Evolutionary conservation across 2,888 invertebrate species (phyloP).

Genomic region (Neuroscelio doddi): DNA sequence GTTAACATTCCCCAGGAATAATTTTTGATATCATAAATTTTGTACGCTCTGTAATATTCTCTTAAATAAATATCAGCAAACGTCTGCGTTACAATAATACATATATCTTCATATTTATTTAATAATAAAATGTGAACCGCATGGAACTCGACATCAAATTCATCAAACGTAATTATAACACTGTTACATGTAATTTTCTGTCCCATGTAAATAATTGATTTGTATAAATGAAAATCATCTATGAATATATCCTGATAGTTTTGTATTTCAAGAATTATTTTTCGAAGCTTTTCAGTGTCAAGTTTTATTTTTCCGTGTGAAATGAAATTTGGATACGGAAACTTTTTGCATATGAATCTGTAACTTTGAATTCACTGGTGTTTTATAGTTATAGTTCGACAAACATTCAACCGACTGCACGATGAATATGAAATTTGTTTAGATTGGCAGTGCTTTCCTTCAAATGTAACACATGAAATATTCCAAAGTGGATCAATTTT

Average conservation of each 20-base stretch:
- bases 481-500: background rate
- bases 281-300: background rate
- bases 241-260: background rate
- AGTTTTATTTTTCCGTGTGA: background rate
- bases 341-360: constrained; percentile 12
- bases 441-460: background rate
- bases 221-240: background rate
- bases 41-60: constrained; percentile 20
- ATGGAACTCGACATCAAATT: background rate
- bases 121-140: constrained; percentile 11
- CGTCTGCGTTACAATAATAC: constrained; percentile 9
- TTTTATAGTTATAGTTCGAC: background rate
- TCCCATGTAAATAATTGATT: background rate
- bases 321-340: background rate
- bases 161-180: background rate
- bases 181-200: background rate
- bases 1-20: constrained; percentile 8
- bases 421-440: background rate
- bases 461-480: constrained; percentile 1
- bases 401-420: background rate
- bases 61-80: constrained; percentile 19
- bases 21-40: constrained; percentile 13
- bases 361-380: background rate
- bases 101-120: constrained; percentile 1
- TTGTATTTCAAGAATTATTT: no score